Base-by-base conservation (phyloP, 53 echinoderm and acorn worm genomes). In the Astropecten irregularis region DNA sequence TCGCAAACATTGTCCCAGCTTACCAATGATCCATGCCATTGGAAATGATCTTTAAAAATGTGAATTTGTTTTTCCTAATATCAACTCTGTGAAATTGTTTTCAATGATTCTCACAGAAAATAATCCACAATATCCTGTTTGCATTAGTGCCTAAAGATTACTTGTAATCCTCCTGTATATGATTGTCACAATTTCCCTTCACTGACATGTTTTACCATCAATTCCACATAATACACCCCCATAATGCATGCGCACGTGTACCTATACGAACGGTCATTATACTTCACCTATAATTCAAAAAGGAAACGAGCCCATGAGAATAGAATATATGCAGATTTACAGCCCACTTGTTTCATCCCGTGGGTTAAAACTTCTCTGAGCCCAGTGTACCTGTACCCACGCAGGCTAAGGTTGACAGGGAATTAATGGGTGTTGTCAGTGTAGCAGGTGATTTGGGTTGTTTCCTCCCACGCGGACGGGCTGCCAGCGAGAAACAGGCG, bases 381-480 rank as follows among this genome's bases (percentile, higher is more conserved):
- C 77, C 79, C 62, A 79, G 79, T 79, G 62, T 61, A 79, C 79
- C 79, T 79, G 62, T 61, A 79, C 79, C 79, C 79, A 61, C 79
- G 79, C 74, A 57, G 26, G 54, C 37, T 20, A 36, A 56, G 79
- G 62, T 79, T 79, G 44, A 79, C 20, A 19, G 60, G 13, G 46
- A 37, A 66, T 40, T 79, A 60, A 61, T 79, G 61, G 77, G 79
- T 79, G 79, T 61, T 79, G 19, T 47, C 11, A 60, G 46, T 61
- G 62, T 39, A 37, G 42, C 3, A 30, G 79, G 28, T 79, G 42
- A 79, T 27, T 59, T 31, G 19, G 11, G 32, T 44, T 40, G 56
- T 44, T 44, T 27, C 35, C 79, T 79, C 79, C 79, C 34, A 76
- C 76, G 59, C 76, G 40, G n/a, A n/a, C n/a, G n/a, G n/a, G n/a